Percentiles rank a stretch among this genome's conserved stretches.
Evolutionary conservation across 1,140 invertebrate genomes (phyloP).

Genomic region (Chymomyza costata): DNA sequence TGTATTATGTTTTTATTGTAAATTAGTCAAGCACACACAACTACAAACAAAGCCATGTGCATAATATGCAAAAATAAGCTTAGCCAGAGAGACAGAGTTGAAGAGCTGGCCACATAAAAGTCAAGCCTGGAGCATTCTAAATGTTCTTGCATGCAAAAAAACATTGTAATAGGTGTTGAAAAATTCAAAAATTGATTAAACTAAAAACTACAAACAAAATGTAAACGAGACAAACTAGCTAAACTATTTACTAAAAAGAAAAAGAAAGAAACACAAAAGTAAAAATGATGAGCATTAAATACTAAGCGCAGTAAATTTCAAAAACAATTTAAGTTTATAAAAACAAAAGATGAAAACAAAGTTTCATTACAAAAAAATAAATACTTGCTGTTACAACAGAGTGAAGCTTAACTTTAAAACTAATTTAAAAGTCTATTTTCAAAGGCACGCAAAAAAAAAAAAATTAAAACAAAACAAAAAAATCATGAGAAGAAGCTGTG

Average conservation of each 20-base stretch:
- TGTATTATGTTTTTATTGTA: constrained; percentile 14
- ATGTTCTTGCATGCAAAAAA: no score
- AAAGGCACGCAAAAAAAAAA: constrained; percentile 27
- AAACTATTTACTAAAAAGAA: constrained; percentile 28
- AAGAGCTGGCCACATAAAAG: no score
- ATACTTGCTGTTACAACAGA: constrained; percentile 9
- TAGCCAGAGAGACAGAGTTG: no score
- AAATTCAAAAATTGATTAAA: no score
- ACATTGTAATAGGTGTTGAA: no score
- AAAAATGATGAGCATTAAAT: constrained; percentile 53
- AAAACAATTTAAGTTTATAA: constrained; percentile 50
- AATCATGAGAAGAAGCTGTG: no score
- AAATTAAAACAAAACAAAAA: constrained; percentile 21
- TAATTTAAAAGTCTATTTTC: constrained; percentile 58
- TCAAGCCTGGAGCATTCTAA: no score
- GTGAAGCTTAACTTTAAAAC: constrained; percentile 55
- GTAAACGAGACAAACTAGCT: constrained; percentile 36
- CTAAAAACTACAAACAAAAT: constrained; percentile 7
- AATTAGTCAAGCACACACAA: constrained; percentile 49
- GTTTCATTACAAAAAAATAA: no score
- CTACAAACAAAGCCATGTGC: constrained; percentile 17
- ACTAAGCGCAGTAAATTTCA: constrained; percentile 59
- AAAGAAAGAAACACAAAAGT: constrained; percentile 37
- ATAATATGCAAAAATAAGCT: constrained; percentile 55
- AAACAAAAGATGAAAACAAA: constrained; percentile 26